Evolutionary conservation across 2,888 invertebrate species (phyloP).

Genomic region (Drosophila borealis): DNA sequence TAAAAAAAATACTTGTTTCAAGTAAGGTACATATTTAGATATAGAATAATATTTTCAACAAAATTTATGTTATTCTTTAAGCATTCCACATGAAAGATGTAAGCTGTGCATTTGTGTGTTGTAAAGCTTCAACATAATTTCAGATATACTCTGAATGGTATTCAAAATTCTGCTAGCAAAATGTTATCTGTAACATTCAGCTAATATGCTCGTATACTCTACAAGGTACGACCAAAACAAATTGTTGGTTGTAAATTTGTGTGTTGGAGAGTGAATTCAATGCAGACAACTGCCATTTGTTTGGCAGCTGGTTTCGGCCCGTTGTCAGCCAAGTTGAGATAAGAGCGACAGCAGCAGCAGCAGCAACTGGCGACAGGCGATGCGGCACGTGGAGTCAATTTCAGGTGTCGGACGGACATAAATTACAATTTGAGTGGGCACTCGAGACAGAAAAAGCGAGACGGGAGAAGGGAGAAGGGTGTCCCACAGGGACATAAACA

Average conservation of each 20-base stretch:
- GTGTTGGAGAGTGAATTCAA: constrained; percentile 40
- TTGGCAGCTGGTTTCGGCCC: constrained; percentile 62
- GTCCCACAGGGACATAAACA: constrained; percentile 44
- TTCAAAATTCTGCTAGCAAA: neutral
- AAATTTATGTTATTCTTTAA: too few relatives aligned
- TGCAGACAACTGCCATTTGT: constrained; percentile 58
- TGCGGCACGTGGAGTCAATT: constrained; percentile 72
- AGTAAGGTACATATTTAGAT: too few relatives aligned
- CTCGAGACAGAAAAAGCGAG: constrained; percentile 29
- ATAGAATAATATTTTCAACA: too few relatives aligned
- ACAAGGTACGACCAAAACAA: constrained; percentile 41
- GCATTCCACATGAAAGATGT: too few relatives aligned
- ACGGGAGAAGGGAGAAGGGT: neutral
- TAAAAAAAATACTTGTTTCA: too few relatives aligned
- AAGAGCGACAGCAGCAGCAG: constrained; percentile 25
- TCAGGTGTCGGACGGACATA: constrained; percentile 69
- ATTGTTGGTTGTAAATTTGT: constrained; percentile 67
- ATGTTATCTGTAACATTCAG: neutral
- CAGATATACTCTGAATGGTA: neutral
- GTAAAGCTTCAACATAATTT: neutral
- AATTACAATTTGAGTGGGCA: constrained; percentile 71
- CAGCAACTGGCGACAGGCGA: constrained; percentile 7
- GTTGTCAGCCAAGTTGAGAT: constrained; percentile 47
- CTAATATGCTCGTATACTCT: constrained; percentile 4
- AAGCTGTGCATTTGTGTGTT: too few relatives aligned